Evolutionary conservation across 2,113 vertebrate genomes (phyloP).

Genomic region (Cyphomyrus plagiostoma): DNA sequence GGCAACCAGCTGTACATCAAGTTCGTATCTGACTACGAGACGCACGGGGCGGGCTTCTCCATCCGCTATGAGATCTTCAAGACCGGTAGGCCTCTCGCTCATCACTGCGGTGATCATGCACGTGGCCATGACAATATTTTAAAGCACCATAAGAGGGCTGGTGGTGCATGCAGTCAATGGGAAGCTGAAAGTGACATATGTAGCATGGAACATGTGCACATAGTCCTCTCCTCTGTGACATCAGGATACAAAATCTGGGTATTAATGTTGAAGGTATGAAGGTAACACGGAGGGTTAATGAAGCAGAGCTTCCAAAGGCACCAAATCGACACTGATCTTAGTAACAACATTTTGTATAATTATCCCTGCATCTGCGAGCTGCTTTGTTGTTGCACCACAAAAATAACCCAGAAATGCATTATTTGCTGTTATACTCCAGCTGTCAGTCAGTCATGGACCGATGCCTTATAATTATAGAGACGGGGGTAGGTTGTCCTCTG

Average conservation of each 20-base stretch:
- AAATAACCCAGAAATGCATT: not conserved
- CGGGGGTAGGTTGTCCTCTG: not conserved
- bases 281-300: not conserved
- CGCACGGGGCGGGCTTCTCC: constrained; percentile 94
- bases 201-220: not conserved
- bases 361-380: not conserved
- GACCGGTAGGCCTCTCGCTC: constrained; percentile 66
- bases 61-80: constrained; percentile 98
- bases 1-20: constrained; percentile 91
- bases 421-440: not conserved
- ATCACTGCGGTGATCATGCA: constrained; percentile 9
- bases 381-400: not conserved
- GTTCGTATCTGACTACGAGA: constrained; percentile 98
- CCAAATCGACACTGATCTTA: not conserved
- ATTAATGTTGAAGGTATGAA: not conserved
- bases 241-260: not conserved
- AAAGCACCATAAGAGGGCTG: not conserved
- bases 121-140: not conserved
- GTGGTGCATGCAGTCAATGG: not conserved
- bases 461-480: not conserved
- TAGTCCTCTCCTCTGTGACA: not conserved
- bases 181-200: not conserved
- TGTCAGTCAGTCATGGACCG: not conserved
- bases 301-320: not conserved
- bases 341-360: not conserved